These are phyloP conservation scores for Ips nitidus DNA, from an alignment of 1,140 invertebrate species.

Conservation along the genomic window DNA sequence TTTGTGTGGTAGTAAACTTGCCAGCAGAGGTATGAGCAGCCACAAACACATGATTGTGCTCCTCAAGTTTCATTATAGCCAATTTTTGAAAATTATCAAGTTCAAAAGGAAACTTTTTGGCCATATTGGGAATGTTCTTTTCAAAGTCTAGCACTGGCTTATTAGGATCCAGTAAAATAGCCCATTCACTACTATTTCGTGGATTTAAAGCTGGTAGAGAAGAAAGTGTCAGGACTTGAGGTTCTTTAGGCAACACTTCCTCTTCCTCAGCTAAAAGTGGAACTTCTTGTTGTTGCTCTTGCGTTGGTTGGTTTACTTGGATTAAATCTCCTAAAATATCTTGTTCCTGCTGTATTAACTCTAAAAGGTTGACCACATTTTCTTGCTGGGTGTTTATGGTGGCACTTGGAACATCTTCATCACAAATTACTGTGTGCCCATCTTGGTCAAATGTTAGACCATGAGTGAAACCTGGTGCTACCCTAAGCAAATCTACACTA, in stretches of 20 bases:
- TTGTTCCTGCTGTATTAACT: slow-evolving; percentile 46
- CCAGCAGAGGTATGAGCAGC: slow-evolving; percentile 99
- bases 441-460: slow-evolving; percentile 61
- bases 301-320: slow-evolving; percentile 8
- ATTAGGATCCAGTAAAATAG: slow-evolving; percentile 80
- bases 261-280: slow-evolving; percentile 43
- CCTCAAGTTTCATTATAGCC: slow-evolving; percentile 92
- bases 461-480: slow-evolving; percentile 64
- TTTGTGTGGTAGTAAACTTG: slow-evolving; percentile 3
- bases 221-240: slow-evolving; percentile 39
- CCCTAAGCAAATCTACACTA: slow-evolving; percentile 57
- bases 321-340: slow-evolving; percentile 36
- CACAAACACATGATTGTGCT: slow-evolving; percentile 95
- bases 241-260: slow-evolving; percentile 44
- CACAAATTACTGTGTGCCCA: slow-evolving; percentile 48
- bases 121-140: slow-evolving; percentile 81
- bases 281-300: slow-evolving; percentile 6
- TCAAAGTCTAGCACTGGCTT: slow-evolving; percentile 80
- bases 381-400: slow-evolving; percentile 24
- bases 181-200: slow-evolving; percentile 69
- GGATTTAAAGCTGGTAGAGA: slow-evolving; percentile 27
- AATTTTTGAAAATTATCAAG: slow-evolving; percentile 96
- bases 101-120: slow-evolving; percentile 88
- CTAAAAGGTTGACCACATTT: slow-evolving; percentile 47
- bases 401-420: background rate